phyloP scores from a whole-genome alignment of 2,113 vertebrate species.

The Lasiurus cinereus region DNA sequence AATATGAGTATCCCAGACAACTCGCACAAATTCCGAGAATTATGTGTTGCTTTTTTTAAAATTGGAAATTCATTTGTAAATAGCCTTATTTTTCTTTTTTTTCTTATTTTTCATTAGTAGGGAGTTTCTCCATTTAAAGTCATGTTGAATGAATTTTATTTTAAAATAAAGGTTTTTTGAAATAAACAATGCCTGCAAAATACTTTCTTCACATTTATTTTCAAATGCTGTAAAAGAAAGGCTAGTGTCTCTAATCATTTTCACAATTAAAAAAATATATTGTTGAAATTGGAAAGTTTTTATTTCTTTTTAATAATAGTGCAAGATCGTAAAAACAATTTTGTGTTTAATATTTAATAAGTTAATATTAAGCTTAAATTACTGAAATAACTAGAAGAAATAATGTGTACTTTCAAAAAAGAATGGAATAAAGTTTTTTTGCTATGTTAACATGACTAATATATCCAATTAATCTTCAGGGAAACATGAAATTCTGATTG shows the following conservation, averaged over 20 bases:
- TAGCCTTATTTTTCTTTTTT: slow-evolving; percentile 3
- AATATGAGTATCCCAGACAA: not conserved
- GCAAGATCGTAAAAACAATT: not conserved
- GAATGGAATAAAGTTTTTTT: not conserved
- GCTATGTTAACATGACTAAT: not conserved
- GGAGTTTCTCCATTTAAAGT: slow-evolving; percentile 11
- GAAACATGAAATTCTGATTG: not conserved
- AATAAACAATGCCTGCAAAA: slow-evolving; percentile 42
- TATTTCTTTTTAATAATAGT: slow-evolving; percentile 17
- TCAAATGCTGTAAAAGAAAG: slow-evolving; percentile 40
- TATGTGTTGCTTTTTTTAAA: slow-evolving; percentile 5
- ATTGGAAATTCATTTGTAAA: not conserved
- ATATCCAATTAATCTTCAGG: not conserved
- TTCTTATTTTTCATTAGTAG: not conserved
- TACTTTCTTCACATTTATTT: slow-evolving; percentile 38
- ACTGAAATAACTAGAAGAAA: slow-evolving; percentile 12
- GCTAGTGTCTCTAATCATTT: slow-evolving; percentile 10
- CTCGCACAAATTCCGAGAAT: not conserved
- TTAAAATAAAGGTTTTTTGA: not conserved
- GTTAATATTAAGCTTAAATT: slow-evolving; percentile 55
- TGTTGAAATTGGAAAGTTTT: slow-evolving; percentile 33
- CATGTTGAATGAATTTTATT: slow-evolving; percentile 13
- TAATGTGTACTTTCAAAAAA: slow-evolving; percentile 26
- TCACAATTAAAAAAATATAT: slow-evolving; percentile 3
- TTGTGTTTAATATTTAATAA: slow-evolving; percentile 62